Conservation (phyloP, 2,888 invertebrate species). For the Watsonalla cultraria region DNA sequence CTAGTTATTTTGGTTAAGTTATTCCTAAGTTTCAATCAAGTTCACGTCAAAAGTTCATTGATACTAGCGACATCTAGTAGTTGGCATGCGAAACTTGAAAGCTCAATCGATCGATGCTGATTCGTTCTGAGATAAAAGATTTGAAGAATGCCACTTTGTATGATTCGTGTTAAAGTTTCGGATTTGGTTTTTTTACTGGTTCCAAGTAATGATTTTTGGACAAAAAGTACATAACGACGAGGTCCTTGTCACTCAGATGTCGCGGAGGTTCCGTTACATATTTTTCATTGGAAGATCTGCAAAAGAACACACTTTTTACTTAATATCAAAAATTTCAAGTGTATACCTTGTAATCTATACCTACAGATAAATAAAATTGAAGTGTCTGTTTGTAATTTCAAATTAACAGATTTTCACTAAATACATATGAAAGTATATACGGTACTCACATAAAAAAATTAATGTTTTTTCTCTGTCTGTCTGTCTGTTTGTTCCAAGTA, state of each 20-base stretch:
- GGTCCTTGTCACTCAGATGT: constrained; percentile 45
- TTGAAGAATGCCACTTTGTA: constrained; percentile 37
- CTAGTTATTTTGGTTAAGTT: constrained; percentile 74
- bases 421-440: no score
- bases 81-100: constrained; percentile 55
- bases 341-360: no score
- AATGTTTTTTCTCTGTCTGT: no score
- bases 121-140: constrained; percentile 42
- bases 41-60: constrained; percentile 78
- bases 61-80: constrained; percentile 57
- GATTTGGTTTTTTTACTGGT: constrained; percentile 37
- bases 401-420: no score
- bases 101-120: constrained; percentile 59
- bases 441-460: no score
- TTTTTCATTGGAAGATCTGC: constrained; percentile 15
- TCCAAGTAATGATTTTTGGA: constrained; percentile 44
- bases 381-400: no score
- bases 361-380: no score
- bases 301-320: constrained; percentile 13
- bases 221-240: constrained; percentile 51
- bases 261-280: constrained; percentile 28
- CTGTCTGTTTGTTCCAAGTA: no score
- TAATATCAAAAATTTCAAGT: no score
- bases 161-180: constrained; percentile 6
- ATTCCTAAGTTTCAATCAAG: constrained; percentile 68